Evolutionary conservation across 2,113 vertebrate genomes (phyloP), one percentile per base, ranked within the genome.

Genomic region (Bagarius yarrelli): DNA sequence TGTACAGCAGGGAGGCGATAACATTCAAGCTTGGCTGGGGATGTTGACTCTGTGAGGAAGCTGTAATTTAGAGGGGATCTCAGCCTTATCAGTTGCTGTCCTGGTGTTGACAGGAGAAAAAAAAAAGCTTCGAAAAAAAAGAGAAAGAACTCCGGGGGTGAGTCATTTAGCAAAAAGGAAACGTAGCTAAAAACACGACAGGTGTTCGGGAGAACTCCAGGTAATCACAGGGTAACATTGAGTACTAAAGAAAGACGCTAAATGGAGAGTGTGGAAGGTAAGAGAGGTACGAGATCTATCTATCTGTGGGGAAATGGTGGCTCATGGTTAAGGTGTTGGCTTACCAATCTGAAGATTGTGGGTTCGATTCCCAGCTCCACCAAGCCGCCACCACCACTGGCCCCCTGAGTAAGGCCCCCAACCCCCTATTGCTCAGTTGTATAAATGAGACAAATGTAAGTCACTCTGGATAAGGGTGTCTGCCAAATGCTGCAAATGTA

Each of bases 21-120:
- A 83, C 79, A 81, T 85, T 81, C 80, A 85, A 70, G 70, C 78
- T 76, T 81, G 71, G 40, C 77, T 83, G 74, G 78, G 82, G 69
- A 80, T 77, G 85, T 88, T 72, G 78, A 79, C 81, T 71, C 87
- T 84, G 87, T 88, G 87, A 91, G 89, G 87, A 86, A 85, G 86
- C 88, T 91, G 86, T 93, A 90, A 92, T 92, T 91, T 91, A 91
- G 85, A 90, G 84, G 84, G 85, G 87, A 87, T 90, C 89, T 86
- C 72, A 82, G 81, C 89, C 91, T 92, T 92, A 91, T 92, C 89
- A 87, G 81, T 66, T 77, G 75, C 81, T 86, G 85, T 83, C 90
- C 84, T 80, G 77, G 81, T 86, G 89, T 81, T 85, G 81, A 13
- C 61, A 14, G 21, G 15, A 32, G 52, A 18, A 34, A 57, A 70